A percentile compares a stretch with the other conserved stretches of the same genome.
phyloP scores from a whole-genome alignment of 2,888 invertebrate genomes.

The Sesia bembeciformis region DNA sequence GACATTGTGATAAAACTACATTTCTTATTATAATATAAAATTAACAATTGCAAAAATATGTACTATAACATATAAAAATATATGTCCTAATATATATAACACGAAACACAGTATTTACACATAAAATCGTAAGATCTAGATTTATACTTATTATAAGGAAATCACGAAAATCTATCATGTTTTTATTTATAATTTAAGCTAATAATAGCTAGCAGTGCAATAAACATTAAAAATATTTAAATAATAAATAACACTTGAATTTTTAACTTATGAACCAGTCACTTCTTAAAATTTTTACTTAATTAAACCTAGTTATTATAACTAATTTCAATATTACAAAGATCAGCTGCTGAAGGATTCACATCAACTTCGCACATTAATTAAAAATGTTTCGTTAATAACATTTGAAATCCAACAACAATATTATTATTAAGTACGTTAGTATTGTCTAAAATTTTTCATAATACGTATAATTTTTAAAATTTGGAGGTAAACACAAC shows the following conservation, averaged over 20 bases:
- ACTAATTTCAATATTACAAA: not conserved
- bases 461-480: slow-evolving; percentile 43
- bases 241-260: slow-evolving; percentile 66
- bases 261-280: slow-evolving; percentile 45
- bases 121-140: too few relatives aligned
- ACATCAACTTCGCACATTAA: not conserved
- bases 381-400: not conserved
- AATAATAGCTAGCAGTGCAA: not conserved
- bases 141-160: too few relatives aligned
- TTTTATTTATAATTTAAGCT: not conserved
- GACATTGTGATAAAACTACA: too few relatives aligned
- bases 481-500: slow-evolving; percentile 73
- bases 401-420: slow-evolving; percentile 31
- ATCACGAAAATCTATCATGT: not conserved
- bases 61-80: too few relatives aligned
- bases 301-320: not conserved
- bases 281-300: slow-evolving; percentile 22
- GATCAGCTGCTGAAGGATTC: not conserved
- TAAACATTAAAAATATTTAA: slow-evolving; percentile 25
- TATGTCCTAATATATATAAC: too few relatives aligned
- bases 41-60: too few relatives aligned
- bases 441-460: slow-evolving; percentile 35
- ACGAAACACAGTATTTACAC: too few relatives aligned
- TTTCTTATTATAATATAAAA: too few relatives aligned
- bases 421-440: slow-evolving; percentile 28